Evolutionary conservation across 2,888 invertebrate species (phyloP).

Genomic region (Apotomis turbidana): DNA sequence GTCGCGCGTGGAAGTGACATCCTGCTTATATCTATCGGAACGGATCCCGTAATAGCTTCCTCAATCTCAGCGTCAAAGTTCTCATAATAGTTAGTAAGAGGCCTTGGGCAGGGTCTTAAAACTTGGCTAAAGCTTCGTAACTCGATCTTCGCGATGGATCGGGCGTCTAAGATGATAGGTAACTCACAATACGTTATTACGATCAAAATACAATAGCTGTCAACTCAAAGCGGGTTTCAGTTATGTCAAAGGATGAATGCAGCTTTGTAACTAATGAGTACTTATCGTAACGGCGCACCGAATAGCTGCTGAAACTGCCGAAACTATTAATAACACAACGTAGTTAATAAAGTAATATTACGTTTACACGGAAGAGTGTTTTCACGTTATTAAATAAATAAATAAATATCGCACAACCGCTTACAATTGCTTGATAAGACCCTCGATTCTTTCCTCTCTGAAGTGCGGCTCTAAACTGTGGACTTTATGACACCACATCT

Average conservation of each 20-base stretch:
- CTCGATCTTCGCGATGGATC: conserved; percentile 73
- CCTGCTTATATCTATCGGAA: conserved; percentile 81
- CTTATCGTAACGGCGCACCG: background rate
- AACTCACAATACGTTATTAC: conserved; percentile 78
- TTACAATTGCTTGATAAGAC: background rate
- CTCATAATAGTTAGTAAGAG: conserved; percentile 82
- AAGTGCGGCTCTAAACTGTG: conserved; percentile 12
- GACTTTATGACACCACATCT: conserved; percentile 24
- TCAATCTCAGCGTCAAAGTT: conserved; percentile 83
- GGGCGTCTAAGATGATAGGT: conserved; percentile 70
- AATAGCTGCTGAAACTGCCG: background rate
- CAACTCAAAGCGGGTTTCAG: conserved; percentile 26
- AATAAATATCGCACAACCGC: too few species aligned
- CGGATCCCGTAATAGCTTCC: conserved; percentile 82
- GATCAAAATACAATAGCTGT: conserved; percentile 60
- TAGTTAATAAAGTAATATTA: background rate
- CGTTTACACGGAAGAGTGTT: background rate
- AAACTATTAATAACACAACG: background rate
- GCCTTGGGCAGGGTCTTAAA: conserved; percentile 80
- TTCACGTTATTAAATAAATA: background rate
- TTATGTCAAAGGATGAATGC: conserved; percentile 25
- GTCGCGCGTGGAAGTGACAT: conserved; percentile 81
- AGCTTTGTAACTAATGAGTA: conserved; percentile 8
- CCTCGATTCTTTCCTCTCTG: background rate
- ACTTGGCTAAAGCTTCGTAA: conserved; percentile 79